A percentile compares a stretch with the other conserved stretches of the same genome.
Conservation (phyloP, 2,888 invertebrate genomes). For the Ganaspis brasiliensis region DNA sequence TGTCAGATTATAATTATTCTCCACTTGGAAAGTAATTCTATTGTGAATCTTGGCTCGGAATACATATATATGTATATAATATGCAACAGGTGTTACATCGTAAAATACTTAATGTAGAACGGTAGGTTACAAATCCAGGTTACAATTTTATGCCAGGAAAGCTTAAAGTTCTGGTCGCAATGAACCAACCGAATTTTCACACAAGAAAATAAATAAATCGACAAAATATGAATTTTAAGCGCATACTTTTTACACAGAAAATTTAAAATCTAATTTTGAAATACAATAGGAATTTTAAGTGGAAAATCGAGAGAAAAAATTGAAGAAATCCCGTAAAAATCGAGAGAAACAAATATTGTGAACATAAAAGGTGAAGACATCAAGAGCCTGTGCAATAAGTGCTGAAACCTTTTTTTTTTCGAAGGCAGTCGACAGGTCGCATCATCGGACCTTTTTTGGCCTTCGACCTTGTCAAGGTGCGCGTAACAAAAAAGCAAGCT, state of each 20-base stretch:
- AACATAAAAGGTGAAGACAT: neutral
- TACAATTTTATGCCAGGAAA: neutral
- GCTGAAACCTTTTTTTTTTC: neutral
- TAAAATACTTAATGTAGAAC: conserved; percentile 21
- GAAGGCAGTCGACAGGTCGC: conserved; percentile 17
- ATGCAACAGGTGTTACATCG: conserved; percentile 38
- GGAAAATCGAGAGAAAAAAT: too few species aligned
- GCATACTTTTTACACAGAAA: too few species aligned
- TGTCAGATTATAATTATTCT: conserved; percentile 21
- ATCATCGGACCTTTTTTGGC: conserved; percentile 33
- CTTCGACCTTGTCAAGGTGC: conserved; percentile 42
- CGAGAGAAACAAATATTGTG: too few species aligned
- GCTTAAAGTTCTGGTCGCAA: neutral
- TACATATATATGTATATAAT: conserved; percentile 25
- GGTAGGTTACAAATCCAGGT: conserved; percentile 19
- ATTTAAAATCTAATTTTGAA: too few species aligned
- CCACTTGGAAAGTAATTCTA: conserved; percentile 30
- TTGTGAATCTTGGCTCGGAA: conserved; percentile 30
- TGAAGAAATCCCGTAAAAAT: too few species aligned
- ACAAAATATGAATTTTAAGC: too few species aligned
- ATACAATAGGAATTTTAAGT: too few species aligned
- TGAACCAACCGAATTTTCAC: too few species aligned
- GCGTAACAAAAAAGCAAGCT: conserved; percentile 49
- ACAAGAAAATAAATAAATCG: too few species aligned
- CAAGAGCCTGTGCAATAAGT: neutral